phyloP scores from a whole-genome alignment of 1,140 invertebrate species.

The Dermatophagoides farinae region DNA sequence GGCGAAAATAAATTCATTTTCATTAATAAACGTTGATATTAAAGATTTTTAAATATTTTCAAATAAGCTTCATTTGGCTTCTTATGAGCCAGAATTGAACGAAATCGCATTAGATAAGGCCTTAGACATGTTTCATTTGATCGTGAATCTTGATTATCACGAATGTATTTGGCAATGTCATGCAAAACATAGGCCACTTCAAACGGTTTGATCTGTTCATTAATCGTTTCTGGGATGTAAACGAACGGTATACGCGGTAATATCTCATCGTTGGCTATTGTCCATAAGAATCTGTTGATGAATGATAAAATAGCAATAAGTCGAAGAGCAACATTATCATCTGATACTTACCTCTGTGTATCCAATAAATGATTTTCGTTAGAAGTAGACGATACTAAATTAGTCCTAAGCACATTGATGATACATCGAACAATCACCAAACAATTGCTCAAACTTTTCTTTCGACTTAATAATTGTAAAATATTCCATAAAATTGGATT shows the following conservation, averaged over 20 bases:
- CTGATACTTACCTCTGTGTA: conserved; percentile 2
- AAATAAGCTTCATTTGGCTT: conserved; percentile 7
- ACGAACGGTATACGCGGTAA: conserved; percentile 13
- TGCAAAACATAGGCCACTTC: conserved; percentile 16
- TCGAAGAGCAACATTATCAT: neutral
- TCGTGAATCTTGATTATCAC: neutral
- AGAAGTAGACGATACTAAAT: conserved; percentile 12
- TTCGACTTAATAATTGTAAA: conserved; percentile 6
- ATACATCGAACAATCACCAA: conserved; percentile 11
- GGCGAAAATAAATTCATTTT: conserved; percentile 21
- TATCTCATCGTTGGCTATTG: conserved; percentile 14
- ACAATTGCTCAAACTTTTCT: conserved; percentile 4
- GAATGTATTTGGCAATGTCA: conserved; percentile 14
- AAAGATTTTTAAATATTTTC: conserved; percentile 16
- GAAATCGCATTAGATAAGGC: conserved; percentile 13
- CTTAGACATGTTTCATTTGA: neutral
- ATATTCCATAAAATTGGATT: conserved; percentile 15
- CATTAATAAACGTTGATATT: neutral
- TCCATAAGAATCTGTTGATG: neutral
- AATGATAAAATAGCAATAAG: neutral
- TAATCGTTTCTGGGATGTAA: conserved; percentile 3
- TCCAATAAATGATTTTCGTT: neutral
- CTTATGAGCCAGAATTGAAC: conserved; percentile 7
- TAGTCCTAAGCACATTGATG: conserved; percentile 13
- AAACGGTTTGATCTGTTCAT: neutral